Base-by-base conservation (phyloP, 2,797 vertebrate genomes). In the Leptatherina wallacei region DNA sequence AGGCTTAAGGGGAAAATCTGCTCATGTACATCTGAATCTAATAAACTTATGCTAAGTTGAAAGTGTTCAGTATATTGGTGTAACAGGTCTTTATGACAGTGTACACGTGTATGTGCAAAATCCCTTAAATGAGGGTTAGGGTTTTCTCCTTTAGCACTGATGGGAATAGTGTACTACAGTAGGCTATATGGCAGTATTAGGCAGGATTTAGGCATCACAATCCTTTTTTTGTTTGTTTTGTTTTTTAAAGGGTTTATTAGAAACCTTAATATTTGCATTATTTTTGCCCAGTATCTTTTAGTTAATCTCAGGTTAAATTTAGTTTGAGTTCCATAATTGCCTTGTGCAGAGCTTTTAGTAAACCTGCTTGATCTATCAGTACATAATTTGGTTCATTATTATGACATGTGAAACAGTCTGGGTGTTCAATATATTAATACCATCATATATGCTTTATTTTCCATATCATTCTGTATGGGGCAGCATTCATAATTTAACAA, bases 1-100 rank as follows among this genome's bases (percentile, higher is more conserved):
- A 89, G 61, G 36, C 24, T 70, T 69, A 60, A 85, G 66, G 71
- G 83, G 56, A 57, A 85, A 69, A 75, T 75, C 71, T 76, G 76
- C 40, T 56, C 59, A 38, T 42, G 72, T 65, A 68, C 82, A 87
- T 80, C 61, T 63, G 32, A 6, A 0, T 36, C 44, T 65, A 44
- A 83, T 70, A 35, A 33, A 47, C 55, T 30, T 60, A 63, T 52
- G 56, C 69, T 67, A 67, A 69, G 61, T 56, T 65, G 13, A 54
- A 20, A 42, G 66, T 59, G 73, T 40, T 18, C 60, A 61, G 24
- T 35, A 61, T 54, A 77, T 27, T 54, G 47, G 12, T 44, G 61
- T 74, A 52, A 70, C 14, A 61, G 30, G 33, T 47, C 59, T 30
- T 20, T 6, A 24, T 38, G 58, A 24, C 13, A 9, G 6, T 47